Evolutionary conservation across 2,888 invertebrate genomes (phyloP).

Genomic region (Tetranychus piercei): DNA sequence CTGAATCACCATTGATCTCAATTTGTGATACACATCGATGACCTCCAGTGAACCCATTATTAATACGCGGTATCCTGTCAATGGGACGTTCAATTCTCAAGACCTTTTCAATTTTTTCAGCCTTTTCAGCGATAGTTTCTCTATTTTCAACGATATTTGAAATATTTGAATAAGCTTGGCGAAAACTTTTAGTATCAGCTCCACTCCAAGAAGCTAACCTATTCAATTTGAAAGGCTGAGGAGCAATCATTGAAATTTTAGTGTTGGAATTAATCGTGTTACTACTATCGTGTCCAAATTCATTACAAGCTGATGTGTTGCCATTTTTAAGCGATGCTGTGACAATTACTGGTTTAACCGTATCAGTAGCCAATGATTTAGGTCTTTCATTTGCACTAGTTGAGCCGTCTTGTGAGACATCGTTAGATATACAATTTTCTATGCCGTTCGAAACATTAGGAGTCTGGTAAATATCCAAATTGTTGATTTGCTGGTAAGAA

Average conservation of each 20-base stretch:
- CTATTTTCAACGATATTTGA: neutral
- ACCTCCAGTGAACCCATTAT: neutral
- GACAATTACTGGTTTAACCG: slow-evolving; percentile 9
- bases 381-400: neutral
- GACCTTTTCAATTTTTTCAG: neutral
- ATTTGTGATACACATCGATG: slow-evolving; percentile 11
- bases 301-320: neutral
- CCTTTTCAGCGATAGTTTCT: neutral
- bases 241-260: slow-evolving; percentile 1
- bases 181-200: slow-evolving; percentile 2
- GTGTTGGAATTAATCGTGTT: neutral
- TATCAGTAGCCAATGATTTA: neutral
- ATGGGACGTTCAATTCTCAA: neutral
- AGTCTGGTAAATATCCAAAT: slow-evolving; percentile 16
- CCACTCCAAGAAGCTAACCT: slow-evolving; percentile 16
- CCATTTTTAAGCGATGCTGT: slow-evolving; percentile 11
- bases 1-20: slow-evolving; percentile 4
- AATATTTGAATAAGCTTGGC: neutral
- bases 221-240: slow-evolving; percentile 11
- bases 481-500: slow-evolving; percentile 16
- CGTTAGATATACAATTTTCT: neutral
- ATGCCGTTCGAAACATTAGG: neutral
- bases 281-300: neutral
- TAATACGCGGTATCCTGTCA: neutral
- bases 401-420: neutral